Conservation (phyloP, 2,888 invertebrate genomes). For the Myopa tessellatipennis region DNA sequence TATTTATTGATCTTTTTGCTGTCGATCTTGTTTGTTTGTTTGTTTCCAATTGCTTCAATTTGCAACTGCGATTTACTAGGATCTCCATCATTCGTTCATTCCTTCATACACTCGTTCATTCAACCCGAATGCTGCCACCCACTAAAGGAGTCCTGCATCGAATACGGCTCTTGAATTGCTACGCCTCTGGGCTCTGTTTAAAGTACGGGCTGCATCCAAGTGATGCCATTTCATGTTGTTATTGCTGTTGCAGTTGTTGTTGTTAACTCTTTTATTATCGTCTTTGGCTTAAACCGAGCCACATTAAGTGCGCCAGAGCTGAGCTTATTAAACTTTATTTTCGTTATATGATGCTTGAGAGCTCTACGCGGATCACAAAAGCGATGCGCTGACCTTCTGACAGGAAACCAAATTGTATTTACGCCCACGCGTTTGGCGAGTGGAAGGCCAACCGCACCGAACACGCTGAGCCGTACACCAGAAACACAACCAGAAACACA, state of each 20-base stretch:
- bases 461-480: neutral
- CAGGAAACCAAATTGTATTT: conserved; percentile 38
- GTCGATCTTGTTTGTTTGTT: neutral
- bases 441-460: neutral
- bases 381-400: conserved; percentile 32
- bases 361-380: conserved; percentile 14
- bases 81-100: too few species aligned
- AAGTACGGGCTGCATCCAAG: neutral
- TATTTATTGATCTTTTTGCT: too few species aligned
- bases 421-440: conserved; percentile 28
- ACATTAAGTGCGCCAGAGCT: conserved; percentile 24
- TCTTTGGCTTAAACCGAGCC: conserved; percentile 5
- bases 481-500: neutral
- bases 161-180: conserved; percentile 9
- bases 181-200: conserved; percentile 25
- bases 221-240: conserved; percentile 7
- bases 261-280: conserved; percentile 15
- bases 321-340: conserved; percentile 30
- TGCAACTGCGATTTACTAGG: too few species aligned
- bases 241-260: neutral
- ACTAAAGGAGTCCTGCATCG: conserved; percentile 2
- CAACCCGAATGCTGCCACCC: conserved; percentile 9
- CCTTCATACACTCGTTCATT: neutral
- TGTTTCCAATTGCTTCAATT: too few species aligned
- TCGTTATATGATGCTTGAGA: conserved; percentile 2